A percentile compares a stretch with the other conserved stretches of the same genome.
Evolutionary conservation across 2,797 vertebrate genomes (phyloP).

Genomic region (Knipowitschia caucasica): DNA sequence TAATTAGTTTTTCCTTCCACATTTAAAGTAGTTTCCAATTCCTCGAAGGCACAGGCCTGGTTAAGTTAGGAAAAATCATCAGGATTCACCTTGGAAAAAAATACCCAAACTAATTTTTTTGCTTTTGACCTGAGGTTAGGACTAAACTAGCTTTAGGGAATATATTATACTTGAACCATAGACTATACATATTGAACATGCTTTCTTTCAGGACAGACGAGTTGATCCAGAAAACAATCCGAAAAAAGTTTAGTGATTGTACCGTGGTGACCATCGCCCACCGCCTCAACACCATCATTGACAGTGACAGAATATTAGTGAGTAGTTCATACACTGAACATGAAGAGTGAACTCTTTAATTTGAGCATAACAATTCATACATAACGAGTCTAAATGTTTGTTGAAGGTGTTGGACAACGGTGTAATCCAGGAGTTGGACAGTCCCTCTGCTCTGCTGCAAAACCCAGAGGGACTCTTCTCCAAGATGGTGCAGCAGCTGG

Average conservation of each 20-base stretch:
- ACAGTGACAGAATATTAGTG: conserved; percentile 77
- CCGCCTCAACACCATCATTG: conserved; percentile 85
- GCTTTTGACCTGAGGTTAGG: not conserved
- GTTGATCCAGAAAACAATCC: conserved; percentile 71
- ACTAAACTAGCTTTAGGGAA: too few species aligned
- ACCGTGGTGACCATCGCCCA: conserved; percentile 87
- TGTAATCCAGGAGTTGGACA: conserved; percentile 80
- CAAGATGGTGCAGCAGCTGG: conserved; percentile 85
- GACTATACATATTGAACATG: not conserved
- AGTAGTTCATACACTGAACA: conserved; percentile 11
- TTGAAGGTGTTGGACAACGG: conserved; percentile 83
- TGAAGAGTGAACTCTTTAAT: not conserved
- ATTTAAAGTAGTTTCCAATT: too few species aligned
- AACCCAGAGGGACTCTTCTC: conserved; percentile 81
- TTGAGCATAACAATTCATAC: too few species aligned
- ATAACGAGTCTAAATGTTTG: conserved; percentile 21
- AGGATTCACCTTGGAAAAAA: too few species aligned
- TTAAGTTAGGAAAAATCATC: too few species aligned
- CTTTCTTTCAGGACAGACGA: conserved; percentile 43
- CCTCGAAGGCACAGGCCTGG: too few species aligned
- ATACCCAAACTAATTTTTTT: too few species aligned
- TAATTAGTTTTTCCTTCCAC: too few species aligned
- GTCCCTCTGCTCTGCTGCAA: conserved; percentile 81
- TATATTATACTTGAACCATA: not conserved
- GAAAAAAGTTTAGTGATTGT: conserved; percentile 83